phyloP scores from a whole-genome alignment of 2,797 vertebrate genomes.

The Hephaestus fuliginosus region DNA sequence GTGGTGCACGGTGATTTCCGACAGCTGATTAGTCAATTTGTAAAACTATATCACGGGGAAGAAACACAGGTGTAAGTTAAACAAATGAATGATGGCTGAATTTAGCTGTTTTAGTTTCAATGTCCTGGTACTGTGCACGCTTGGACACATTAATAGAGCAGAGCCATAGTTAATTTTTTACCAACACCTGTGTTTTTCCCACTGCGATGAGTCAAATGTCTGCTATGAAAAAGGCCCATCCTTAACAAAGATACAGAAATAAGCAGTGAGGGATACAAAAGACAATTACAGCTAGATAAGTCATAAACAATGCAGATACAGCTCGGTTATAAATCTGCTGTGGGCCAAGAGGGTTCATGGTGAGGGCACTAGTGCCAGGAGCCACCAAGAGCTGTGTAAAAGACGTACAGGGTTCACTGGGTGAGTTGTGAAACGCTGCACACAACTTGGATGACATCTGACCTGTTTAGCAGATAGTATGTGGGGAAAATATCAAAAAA shows the following conservation, averaged over 20 bases:
- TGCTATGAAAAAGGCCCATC: background rate
- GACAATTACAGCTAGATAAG: background rate
- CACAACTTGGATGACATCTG: background rate
- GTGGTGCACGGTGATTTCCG: background rate
- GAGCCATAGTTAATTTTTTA: background rate
- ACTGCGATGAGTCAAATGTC: background rate
- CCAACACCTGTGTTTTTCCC: conserved; percentile 1
- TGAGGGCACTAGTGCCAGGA: background rate
- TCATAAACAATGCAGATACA: background rate
- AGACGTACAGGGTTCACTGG: background rate
- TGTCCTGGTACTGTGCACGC: background rate
- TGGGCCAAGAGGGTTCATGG: background rate
- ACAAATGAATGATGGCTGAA: background rate
- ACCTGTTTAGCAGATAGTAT: background rate
- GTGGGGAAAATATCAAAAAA: background rate
- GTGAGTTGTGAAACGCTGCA: background rate
- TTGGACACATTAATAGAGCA: background rate
- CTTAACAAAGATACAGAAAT: background rate
- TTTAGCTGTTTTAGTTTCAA: background rate
- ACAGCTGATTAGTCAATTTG: background rate
- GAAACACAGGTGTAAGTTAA: background rate
- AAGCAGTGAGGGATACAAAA: background rate
- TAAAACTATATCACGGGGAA: background rate
- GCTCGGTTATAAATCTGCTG: background rate
- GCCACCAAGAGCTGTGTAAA: background rate